phyloP scores from a whole-genome alignment of 2,797 vertebrate species.

The Acomys russatus region DNA sequence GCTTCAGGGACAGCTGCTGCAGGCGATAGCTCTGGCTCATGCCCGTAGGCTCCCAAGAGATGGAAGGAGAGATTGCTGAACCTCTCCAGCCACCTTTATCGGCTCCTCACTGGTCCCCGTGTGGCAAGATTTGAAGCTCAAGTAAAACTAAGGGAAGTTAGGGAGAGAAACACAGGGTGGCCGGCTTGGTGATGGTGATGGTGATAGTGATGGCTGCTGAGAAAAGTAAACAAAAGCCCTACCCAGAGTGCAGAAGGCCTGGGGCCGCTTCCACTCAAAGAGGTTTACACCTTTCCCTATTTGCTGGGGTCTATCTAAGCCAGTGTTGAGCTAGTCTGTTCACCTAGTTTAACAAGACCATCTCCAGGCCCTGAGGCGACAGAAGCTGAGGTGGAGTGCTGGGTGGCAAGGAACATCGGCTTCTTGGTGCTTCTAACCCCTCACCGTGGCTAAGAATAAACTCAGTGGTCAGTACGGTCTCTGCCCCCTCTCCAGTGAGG shows the following conservation, averaged over 20 bases:
- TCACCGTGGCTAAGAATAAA: rapidly evolving
- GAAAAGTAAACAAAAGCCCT: background rate
- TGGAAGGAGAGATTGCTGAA: rapidly evolving
- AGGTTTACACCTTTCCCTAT: background rate
- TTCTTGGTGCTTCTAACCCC: background rate
- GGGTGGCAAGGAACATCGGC: rapidly evolving
- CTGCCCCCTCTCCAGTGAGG: background rate
- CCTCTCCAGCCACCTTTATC: rapidly evolving
- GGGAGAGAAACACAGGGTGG: background rate
- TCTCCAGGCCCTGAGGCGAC: background rate
- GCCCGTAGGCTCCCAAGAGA: background rate
- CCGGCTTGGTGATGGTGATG: background rate
- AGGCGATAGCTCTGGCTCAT: rapidly evolving
- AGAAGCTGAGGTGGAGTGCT: background rate
- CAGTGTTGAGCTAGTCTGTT: background rate
- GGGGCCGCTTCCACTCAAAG: background rate
- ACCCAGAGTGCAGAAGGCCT: background rate
- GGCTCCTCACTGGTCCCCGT: rapidly evolving
- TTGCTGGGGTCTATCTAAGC: background rate
- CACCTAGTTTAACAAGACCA: rapidly evolving
- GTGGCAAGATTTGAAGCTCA: background rate
- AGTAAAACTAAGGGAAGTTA: background rate
- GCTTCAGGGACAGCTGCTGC: background rate
- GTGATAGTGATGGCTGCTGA: background rate
- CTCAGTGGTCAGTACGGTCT: background rate